These are phyloP conservation scores for Nomada hirtipes DNA, from an alignment of 2,888 invertebrate species.

Conservation along the genomic window DNA sequence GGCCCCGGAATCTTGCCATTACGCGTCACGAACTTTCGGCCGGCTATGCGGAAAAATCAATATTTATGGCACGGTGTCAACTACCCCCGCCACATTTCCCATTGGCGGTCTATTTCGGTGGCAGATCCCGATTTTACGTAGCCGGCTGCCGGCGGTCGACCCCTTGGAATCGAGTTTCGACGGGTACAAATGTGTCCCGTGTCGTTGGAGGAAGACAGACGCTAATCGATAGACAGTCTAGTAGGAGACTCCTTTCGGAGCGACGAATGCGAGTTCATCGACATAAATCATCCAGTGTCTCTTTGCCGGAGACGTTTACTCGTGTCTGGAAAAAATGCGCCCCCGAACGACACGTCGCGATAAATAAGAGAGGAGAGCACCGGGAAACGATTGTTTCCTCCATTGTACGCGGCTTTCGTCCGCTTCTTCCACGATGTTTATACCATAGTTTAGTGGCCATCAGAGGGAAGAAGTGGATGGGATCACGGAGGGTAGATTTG, in stretches of 20 bases:
- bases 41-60: constrained; percentile 64
- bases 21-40: constrained; percentile 49
- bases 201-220: background rate
- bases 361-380: background rate
- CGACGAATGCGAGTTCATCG: constrained; percentile 12
- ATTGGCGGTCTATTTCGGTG: constrained; percentile 54
- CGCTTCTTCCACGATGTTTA: background rate
- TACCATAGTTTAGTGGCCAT: too few species aligned
- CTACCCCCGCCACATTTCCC: constrained; percentile 24
- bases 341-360: background rate
- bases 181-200: constrained; percentile 31
- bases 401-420: background rate
- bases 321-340: background rate
- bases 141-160: constrained; percentile 5
- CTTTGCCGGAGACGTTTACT: background rate
- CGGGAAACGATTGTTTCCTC: constrained; percentile 3
- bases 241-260: constrained; percentile 1
- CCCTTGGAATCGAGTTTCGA: constrained; percentile 41
- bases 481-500: background rate
- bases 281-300: constrained; percentile 36
- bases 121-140: constrained; percentile 26
- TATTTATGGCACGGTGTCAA: constrained; percentile 62
- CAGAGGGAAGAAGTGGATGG: background rate
- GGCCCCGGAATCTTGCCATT: constrained; percentile 20
- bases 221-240: constrained; percentile 30